Conservation (phyloP, 2,888 invertebrate species). For the Cataglyphis livida region DNA sequence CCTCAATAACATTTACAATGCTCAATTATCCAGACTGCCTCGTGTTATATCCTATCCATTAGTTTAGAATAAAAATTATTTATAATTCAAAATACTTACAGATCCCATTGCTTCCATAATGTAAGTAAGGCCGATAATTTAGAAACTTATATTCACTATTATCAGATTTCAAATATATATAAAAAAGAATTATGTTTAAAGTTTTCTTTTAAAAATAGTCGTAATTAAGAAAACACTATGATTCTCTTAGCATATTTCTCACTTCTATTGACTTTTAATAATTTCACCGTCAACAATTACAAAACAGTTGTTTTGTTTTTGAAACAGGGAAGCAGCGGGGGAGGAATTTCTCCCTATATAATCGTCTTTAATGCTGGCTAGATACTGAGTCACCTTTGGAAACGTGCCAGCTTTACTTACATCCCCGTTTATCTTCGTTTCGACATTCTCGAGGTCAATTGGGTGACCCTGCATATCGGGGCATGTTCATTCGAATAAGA, state of each 20-base stretch:
- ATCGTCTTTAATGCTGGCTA: conserved; percentile 49
- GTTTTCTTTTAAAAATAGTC: background rate
- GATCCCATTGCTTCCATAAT: conserved; percentile 80
- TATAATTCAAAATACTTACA: conserved; percentile 77
- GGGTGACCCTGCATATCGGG: conserved; percentile 84
- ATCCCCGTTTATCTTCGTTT: conserved; percentile 82
- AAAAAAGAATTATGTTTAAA: conserved; percentile 29
- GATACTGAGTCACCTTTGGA: conserved; percentile 77
- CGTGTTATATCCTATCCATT: background rate
- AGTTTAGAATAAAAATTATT: conserved; percentile 29
- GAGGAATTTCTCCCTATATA: conserved; percentile 45
- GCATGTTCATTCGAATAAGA: conserved; percentile 73
- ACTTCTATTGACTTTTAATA: background rate
- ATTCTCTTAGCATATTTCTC: background rate
- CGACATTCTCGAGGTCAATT: conserved; percentile 81
- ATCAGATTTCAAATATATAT: background rate
- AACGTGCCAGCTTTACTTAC: conserved; percentile 80
- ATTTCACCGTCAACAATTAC: background rate
- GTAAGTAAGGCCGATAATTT: background rate
- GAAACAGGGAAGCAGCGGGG: background rate
- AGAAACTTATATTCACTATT: conserved; percentile 37
- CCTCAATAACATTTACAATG: background rate
- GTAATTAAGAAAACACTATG: background rate
- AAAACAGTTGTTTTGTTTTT: background rate
- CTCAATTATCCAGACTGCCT: background rate